These are phyloP conservation scores for Subacronicta megacephala DNA, from an alignment of 2,888 invertebrate species.

Conservation along the genomic window DNA sequence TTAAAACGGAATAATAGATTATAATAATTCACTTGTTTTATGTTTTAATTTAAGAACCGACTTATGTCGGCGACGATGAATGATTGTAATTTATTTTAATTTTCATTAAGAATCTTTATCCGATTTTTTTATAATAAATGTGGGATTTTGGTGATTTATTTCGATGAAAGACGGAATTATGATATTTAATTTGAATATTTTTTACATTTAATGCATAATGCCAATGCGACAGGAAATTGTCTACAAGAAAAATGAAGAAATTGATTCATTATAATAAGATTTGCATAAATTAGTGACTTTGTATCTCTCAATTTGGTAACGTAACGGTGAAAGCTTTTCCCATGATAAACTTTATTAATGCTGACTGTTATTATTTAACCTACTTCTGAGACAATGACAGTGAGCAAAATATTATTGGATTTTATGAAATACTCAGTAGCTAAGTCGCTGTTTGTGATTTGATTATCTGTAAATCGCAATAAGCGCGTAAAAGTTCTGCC, in stretches of 20 bases:
- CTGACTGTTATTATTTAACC: constrained; percentile 6
- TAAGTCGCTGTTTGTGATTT: no score
- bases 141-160: constrained; percentile 51
- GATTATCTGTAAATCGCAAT: no score
- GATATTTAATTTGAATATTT: constrained; percentile 51
- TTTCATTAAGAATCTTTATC: constrained; percentile 37
- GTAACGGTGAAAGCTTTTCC: constrained; percentile 33
- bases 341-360: constrained; percentile 9
- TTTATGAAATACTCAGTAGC: no score
- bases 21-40: constrained; percentile 45
- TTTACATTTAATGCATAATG: constrained; percentile 37
- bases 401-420: background rate
- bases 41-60: constrained; percentile 45
- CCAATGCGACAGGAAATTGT: constrained; percentile 45
- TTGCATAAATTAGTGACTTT: constrained; percentile 38
- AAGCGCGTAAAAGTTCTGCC: no score
- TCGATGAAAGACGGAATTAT: constrained; percentile 33
- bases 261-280: constrained; percentile 40
- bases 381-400: background rate
- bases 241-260: constrained; percentile 34
- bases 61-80: constrained; percentile 33
- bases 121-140: constrained; percentile 32
- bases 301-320: constrained; percentile 34
- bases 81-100: constrained; percentile 49
- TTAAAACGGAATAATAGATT: constrained; percentile 33